These are phyloP conservation scores for Megaceryle maxima DNA, from an alignment of 2,113 vertebrate species.

Conservation along the genomic window DNA sequence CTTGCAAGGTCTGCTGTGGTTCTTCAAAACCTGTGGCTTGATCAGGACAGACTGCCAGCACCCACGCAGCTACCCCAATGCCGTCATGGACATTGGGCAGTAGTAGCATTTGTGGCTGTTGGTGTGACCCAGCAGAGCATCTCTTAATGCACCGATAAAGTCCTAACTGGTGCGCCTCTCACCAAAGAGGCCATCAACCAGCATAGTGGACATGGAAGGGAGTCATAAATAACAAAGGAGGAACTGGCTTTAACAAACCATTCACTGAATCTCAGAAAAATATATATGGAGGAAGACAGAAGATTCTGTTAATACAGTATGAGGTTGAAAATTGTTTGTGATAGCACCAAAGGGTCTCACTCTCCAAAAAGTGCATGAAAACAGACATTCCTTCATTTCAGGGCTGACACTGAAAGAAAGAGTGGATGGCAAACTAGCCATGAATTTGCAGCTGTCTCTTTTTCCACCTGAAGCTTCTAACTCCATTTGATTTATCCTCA, in stretches of 20 bases:
- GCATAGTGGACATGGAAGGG: not conserved
- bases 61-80: not conserved
- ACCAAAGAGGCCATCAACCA: not conserved
- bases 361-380: not conserved
- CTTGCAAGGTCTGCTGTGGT: not conserved
- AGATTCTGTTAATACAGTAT: not conserved
- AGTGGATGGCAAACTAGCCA: not conserved
- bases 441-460: not conserved
- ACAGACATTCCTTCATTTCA: not conserved
- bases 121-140: not conserved
- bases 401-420: not conserved
- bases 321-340: not conserved
- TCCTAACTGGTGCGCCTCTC: not conserved
- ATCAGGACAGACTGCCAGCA: not conserved
- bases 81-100: rapidly evolving
- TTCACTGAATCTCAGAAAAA: not conserved
- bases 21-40: not conserved
- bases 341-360: not conserved
- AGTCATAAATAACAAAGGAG: not conserved
- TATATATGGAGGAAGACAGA: not conserved
- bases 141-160: not conserved
- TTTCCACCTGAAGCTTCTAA: not conserved
- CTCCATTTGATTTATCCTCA: not conserved
- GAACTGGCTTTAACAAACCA: not conserved
- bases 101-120: not conserved